Base-by-base conservation (phyloP, 2,888 invertebrate genomes). In the Didymodactylos carnosus region DNA sequence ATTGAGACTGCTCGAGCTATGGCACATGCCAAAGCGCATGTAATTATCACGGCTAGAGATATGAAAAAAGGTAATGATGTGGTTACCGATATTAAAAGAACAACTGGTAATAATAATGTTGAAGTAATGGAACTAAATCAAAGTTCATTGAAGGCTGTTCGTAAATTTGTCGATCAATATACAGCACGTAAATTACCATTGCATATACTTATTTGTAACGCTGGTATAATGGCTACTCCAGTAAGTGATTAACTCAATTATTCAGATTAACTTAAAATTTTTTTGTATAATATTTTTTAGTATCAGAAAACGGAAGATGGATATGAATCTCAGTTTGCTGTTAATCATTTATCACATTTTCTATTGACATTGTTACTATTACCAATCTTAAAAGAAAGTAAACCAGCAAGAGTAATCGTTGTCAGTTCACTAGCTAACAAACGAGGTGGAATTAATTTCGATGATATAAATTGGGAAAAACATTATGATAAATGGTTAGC, bases 1-100 rank as follows among this genome's bases (percentile, higher is more conserved):
- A 80, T 87, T 84, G 94, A 94, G 86, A 94, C 93, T 7, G 91
- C 92, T 0, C 88, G 89, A 78, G 90, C 92, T 0, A 81, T 95
- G 75, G 91, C 91, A 0, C 86, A 89, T 69, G 92, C 93, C 83
- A 93, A 93, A 6, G 93, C 93, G 79, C 88, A 88, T 76, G 88
- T 95, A 0, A 87, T 94, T 53, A 86, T 95, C 80, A 93, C 92
- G 0, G 94, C 94, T 81, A 86, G 94, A 25, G 80, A 83, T 75
- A 72, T 81, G 39, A 85, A 86, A 49, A 86, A 88, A 43, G 89
- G 90, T 0, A 85, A 88, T 73, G 86, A 86, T 76, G 90, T 91
- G 0, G 88, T 90, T 25, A 35, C 35, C 35, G 72, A 72, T 43
- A 25, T 72, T 0, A 43, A 41, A 35, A 62, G 35, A 23, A 43